phyloP scores from a whole-genome alignment of 1,140 invertebrate species.

The Ostrea edulis region DNA sequence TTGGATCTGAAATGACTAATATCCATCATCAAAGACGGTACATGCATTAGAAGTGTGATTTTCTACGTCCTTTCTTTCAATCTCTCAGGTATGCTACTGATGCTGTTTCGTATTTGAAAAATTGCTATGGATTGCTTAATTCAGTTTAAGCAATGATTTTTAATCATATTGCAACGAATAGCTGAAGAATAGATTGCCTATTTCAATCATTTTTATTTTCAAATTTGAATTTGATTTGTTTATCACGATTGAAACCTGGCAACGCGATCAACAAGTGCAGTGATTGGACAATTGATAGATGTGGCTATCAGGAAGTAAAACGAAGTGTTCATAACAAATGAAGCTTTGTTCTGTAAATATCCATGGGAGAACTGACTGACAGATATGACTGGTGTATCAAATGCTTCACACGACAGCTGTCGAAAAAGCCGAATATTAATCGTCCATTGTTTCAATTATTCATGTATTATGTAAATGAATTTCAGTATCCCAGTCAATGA shows the following conservation, averaged over 20 bases:
- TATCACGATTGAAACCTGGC: background rate
- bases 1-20: too few species aligned
- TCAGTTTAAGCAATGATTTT: too few species aligned
- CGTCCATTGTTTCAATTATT: conserved; percentile 10
- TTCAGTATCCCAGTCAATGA: background rate
- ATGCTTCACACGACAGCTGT: background rate
- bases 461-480: conserved; percentile 5
- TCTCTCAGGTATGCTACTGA: too few species aligned
- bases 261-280: background rate
- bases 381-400: conserved; percentile 6
- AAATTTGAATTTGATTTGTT: background rate
- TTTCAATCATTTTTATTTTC: background rate
- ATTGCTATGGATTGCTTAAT: too few species aligned
- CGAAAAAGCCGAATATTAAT: background rate
- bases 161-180: too few species aligned
- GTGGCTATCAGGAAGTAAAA: background rate
- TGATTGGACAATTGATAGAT: background rate
- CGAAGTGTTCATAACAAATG: background rate
- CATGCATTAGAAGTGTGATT: too few species aligned
- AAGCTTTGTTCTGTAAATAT: conserved; percentile 25
- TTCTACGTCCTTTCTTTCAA: too few species aligned
- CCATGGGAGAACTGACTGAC: background rate
- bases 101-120: too few species aligned
- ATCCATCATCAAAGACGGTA: too few species aligned
- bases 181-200: too few species aligned